Evolutionary conservation across 2,888 invertebrate species (phyloP).

Genomic region (Pardosa pseudoannulata): DNA sequence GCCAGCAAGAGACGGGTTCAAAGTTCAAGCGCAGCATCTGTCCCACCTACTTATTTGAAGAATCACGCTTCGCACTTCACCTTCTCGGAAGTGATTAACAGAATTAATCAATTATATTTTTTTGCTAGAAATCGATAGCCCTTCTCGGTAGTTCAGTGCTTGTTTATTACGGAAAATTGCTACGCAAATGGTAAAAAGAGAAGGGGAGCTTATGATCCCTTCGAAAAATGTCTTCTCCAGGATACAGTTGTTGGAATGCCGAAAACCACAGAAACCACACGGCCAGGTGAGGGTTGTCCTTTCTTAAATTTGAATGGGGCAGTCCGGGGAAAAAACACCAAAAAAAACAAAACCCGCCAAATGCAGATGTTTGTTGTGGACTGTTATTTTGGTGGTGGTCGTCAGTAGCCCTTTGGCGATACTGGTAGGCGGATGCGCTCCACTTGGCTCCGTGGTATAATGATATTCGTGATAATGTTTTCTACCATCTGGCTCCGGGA

Average conservation of each 20-base stretch:
- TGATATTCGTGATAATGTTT: too few relatives aligned
- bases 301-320: not conserved
- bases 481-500: not conserved
- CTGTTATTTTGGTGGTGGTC: not conserved
- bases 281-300: constrained; percentile 28
- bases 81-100: too few relatives aligned
- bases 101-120: too few relatives aligned
- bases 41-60: too few relatives aligned
- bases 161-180: not conserved
- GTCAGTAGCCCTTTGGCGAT: not conserved
- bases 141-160: too few relatives aligned
- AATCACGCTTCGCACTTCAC: too few relatives aligned
- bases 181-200: not conserved
- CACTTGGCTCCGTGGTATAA: not conserved
- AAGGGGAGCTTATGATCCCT: not conserved
- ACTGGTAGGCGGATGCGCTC: too few relatives aligned
- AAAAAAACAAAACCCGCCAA: not conserved
- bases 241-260: not conserved
- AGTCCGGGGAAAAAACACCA: too few relatives aligned
- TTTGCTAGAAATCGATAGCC: too few relatives aligned
- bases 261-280: constrained; percentile 62
- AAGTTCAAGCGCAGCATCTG: too few relatives aligned
- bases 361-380: not conserved
- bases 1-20: too few relatives aligned
- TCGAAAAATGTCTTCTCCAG: not conserved